Conservation (phyloP, 1,140 invertebrate genomes). For the Eurosta solidaginis region DNA sequence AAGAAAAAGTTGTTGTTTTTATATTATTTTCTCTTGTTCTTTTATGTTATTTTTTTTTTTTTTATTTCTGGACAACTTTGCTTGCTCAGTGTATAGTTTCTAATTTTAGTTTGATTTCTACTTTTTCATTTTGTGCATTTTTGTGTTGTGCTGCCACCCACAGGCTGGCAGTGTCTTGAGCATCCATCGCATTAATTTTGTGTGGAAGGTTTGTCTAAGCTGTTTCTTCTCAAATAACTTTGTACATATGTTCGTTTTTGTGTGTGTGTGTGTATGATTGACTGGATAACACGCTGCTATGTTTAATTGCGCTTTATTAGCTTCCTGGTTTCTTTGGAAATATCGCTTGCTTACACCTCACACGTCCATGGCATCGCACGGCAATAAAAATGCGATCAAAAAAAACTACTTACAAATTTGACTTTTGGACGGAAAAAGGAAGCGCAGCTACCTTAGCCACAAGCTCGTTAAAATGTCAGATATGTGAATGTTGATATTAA, state of each 20-base stretch:
- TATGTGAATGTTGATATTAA: too few species aligned
- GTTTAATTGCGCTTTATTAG: constrained; percentile 25
- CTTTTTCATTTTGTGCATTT: neutral
- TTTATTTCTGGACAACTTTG: neutral
- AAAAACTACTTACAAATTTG: neutral
- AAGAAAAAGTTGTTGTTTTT: neutral
- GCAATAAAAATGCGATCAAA: neutral
- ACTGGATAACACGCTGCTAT: neutral
- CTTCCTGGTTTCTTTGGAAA: neutral
- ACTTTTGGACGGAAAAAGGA: too few species aligned
- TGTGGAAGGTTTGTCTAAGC: neutral
- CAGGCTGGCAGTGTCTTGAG: neutral
- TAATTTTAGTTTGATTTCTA: neutral
- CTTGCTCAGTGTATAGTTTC: neutral
- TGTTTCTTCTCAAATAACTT: neutral
- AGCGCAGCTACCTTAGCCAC: too few species aligned
- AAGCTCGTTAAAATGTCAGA: too few species aligned
- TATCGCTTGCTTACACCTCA: neutral
- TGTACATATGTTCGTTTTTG: neutral
- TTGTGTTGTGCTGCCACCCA: neutral
- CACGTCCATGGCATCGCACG: neutral
- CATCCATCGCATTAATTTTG: neutral
- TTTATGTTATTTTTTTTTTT: neutral
- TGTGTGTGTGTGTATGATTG: neutral
- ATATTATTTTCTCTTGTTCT: too few species aligned